These are phyloP conservation scores for Orthonyx spaldingii DNA, from an alignment of 2,113 vertebrate genomes.

Conservation along the genomic window DNA sequence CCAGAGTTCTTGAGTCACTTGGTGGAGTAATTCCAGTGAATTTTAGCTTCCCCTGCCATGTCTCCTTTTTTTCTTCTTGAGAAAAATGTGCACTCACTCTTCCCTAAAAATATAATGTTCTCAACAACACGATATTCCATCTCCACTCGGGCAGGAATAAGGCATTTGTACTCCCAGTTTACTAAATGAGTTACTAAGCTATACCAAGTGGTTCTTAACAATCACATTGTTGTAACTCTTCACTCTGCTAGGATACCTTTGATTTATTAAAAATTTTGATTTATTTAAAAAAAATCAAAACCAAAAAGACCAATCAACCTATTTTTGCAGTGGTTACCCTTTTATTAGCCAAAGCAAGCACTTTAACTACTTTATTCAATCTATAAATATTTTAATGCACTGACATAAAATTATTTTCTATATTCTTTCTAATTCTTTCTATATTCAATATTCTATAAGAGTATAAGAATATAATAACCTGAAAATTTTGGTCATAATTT, in stretches of 20 bases:
- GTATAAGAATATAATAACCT: neutral
- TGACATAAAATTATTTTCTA: neutral
- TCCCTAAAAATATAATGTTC: neutral
- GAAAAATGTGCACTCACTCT: neutral
- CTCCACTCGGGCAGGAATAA: neutral
- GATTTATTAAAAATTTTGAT: neutral
- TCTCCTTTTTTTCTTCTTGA: neutral
- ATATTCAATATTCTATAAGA: neutral
- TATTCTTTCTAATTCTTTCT: neutral
- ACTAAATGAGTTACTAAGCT: neutral
- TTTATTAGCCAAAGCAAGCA: neutral
- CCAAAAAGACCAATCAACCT: neutral
- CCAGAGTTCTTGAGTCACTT: neutral
- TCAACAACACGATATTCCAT: neutral
- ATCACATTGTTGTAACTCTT: neutral
- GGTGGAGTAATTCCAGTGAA: neutral
- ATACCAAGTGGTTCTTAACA: neutral
- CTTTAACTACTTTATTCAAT: neutral
- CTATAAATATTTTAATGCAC: neutral
- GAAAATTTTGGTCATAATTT: neutral
- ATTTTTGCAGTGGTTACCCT: neutral
- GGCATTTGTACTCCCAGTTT: neutral
- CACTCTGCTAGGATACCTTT: neutral
- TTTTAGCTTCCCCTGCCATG: neutral
- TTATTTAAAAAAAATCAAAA: neutral